Base-by-base conservation (phyloP, 1,140 invertebrate genomes). In the Solen grandis region DNA sequence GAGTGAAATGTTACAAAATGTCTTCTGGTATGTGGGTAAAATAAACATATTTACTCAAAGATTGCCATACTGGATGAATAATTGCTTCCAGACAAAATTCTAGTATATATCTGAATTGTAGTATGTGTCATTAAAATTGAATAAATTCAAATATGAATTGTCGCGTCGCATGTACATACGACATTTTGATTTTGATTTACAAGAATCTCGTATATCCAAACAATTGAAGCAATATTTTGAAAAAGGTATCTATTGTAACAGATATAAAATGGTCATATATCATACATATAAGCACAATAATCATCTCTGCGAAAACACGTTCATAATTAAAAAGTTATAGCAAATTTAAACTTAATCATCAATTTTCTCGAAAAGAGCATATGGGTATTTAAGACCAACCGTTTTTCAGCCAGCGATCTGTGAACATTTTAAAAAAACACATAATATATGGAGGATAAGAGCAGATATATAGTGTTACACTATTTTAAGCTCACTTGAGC, bases 191-290 rank as follows among this genome's bases (percentile, higher is more conserved):
- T 19, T 22, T 19, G 27, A 55, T 19, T 55, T 55, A 55, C 54
- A 55, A 55, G 19, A 55, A 55, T 55, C n/a, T 55, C 54, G 54
- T 55, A 55, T 55, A 19, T 55, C n/a, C 54, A 55, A 55, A 55
- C 54, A 55, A 55, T 55, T 55, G 27, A 55, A 55, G 54, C 5
- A 55, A 55, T 4, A 55, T n/a, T 8, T 55, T 55, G 5, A 55
- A 55, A 55, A 55, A 55, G 5, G 54, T 55, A 19, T 55, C 54
- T n/a, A 55, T 55, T 55, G 19, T 27, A 55, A 27, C 54, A 55
- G 54, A 55, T 19, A 55, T 55, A 55, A 55, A 55, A 55, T 55
- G 54, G 5, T 19, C 54, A n/a, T 22, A 55, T 27, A 55, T 55
- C 4, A 55, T 27, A 22, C 5, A 55, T 22, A 55, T n/a, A 55